These are phyloP conservation scores for Hephaestus fuliginosus DNA, from an alignment of 2,797 vertebrate genomes.

Conservation along the genomic window DNA sequence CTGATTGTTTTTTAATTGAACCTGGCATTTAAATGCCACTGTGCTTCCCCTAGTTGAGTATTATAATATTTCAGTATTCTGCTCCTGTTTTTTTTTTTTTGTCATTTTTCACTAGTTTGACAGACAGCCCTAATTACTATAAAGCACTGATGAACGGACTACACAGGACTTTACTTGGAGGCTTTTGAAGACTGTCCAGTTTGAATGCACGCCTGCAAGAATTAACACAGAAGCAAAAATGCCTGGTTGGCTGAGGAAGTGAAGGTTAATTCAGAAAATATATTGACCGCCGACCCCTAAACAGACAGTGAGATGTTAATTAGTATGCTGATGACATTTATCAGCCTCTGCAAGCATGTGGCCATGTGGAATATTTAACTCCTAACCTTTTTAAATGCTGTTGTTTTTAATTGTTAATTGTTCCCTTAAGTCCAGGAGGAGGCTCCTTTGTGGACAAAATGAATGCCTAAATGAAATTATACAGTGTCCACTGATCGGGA, in stretches of 20 bases:
- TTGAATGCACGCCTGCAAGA: conserved; percentile 13
- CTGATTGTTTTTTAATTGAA: background rate
- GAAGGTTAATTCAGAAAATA: conserved; percentile 65
- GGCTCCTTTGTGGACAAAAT: conserved; percentile 22
- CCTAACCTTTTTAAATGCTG: conserved; percentile 57
- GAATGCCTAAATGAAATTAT: conserved; percentile 19
- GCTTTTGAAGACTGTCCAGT: conserved; percentile 6
- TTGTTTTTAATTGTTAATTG: conserved; percentile 59
- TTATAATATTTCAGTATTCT: background rate
- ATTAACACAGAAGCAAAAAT: conserved; percentile 30
- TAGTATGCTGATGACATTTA: conserved; percentile 62
- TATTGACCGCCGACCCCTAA: conserved; percentile 47
- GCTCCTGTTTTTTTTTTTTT: background rate
- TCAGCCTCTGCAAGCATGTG: conserved; percentile 36
- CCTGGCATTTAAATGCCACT: background rate
- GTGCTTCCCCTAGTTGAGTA: background rate
- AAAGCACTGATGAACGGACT: background rate
- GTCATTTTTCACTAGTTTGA: background rate
- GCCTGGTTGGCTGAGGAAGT: background rate
- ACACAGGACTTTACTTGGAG: background rate
- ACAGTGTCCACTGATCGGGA: conserved; percentile 21
- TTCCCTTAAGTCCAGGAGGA: conserved; percentile 2
- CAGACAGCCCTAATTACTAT: conserved; percentile 14
- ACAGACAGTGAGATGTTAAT: conserved; percentile 56
- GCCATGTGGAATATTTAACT: conserved; percentile 61